These are phyloP conservation scores for Invenusta paracnida DNA, from an alignment of 2,888 invertebrate genomes.

Conservation along the genomic window DNA sequence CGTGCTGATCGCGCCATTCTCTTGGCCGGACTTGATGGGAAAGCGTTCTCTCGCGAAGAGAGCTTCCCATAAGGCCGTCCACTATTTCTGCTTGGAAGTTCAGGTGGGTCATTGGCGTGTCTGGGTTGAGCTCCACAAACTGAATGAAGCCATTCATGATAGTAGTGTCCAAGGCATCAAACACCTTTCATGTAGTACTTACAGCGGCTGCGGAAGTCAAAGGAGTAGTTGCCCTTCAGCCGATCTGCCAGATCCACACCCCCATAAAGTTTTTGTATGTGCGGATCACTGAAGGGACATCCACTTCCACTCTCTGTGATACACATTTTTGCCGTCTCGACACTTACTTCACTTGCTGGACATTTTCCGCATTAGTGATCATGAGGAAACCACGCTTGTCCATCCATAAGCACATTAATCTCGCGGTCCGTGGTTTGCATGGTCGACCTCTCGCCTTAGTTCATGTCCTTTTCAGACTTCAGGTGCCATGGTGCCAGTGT, in stretches of 20 bases:
- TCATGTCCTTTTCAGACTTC: background rate
- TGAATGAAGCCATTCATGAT: background rate
- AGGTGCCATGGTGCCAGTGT: background rate
- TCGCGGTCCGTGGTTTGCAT: background rate
- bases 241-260: background rate
- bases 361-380: background rate
- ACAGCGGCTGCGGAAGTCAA: background rate
- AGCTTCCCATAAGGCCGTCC: background rate
- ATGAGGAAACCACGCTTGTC: background rate
- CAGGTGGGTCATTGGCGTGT: background rate
- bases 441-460: background rate
- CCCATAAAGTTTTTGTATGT: background rate
- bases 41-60: background rate
- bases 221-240: background rate
- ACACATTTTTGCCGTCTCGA: background rate
- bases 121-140: background rate
- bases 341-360: background rate
- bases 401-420: background rate
- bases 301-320: background rate
- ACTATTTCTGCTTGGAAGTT: background rate
- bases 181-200: background rate
- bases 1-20: background rate
- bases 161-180: background rate
- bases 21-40: background rate
- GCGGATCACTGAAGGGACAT: background rate